A percentile compares a stretch with the other conserved stretches of the same genome.
Evolutionary conservation across 2,888 invertebrate genomes (phyloP).

Genomic region (Sarcophaga caerulescens): DNA sequence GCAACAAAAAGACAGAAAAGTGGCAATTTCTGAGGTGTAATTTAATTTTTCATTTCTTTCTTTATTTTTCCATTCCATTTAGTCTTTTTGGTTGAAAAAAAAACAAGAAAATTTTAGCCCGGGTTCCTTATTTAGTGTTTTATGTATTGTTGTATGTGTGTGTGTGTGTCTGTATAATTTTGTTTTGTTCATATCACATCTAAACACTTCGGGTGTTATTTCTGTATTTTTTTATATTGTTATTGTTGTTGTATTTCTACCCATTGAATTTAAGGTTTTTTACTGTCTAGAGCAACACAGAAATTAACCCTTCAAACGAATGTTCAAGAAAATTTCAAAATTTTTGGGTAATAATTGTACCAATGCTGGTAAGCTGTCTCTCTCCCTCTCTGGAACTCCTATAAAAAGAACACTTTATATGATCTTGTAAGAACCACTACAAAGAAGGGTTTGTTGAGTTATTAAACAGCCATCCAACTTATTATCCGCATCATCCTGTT

Average conservation of each 20-base stretch:
- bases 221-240: constrained; percentile 51
- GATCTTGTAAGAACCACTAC: too few species aligned
- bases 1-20: constrained; percentile 38
- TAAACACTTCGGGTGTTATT: constrained; percentile 68
- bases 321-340: too few species aligned
- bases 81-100: constrained; percentile 22
- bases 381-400: too few species aligned
- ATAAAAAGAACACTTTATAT: too few species aligned
- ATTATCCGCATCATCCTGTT: too few species aligned
- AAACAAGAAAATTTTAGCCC: constrained; percentile 37
- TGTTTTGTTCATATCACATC: constrained; percentile 61
- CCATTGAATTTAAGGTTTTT: constrained; percentile 22
- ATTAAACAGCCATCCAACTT: too few species aligned
- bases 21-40: constrained; percentile 67
- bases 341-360: too few species aligned
- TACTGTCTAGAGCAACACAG: neutral
- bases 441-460: too few species aligned
- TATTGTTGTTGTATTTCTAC: constrained; percentile 34
- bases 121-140: constrained; percentile 21
- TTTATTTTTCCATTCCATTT: constrained; percentile 26
- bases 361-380: too few species aligned
- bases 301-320: too few species aligned
- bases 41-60: constrained; percentile 57
- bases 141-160: neutral
- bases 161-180: neutral